Evolutionary conservation across 2,888 invertebrate species (phyloP), one percentile per base, ranked within the genome.

Genomic region (Phortica okadai): DNA sequence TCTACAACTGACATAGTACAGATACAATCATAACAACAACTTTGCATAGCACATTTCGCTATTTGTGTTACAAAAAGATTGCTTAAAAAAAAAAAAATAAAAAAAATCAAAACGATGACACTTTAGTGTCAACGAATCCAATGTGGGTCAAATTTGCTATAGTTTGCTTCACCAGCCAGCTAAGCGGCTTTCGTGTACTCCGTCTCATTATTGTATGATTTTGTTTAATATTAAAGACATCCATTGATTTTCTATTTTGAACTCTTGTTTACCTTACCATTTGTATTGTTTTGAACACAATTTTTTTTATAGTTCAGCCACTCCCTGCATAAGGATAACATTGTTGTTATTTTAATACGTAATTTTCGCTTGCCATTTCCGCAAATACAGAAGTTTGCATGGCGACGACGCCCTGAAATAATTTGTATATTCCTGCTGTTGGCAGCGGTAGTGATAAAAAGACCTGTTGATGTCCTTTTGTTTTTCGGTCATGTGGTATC

Each of bases 81-180:
- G 59, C 59, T 16, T 10, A 16, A 10, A 59, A 2, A 21, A 21
- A 10, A 21, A 59, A 2, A 21, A 21, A 10, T 2, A 59, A 59
- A 59, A 16, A 59, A 50, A 50, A 59, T 11, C 50, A 74, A 74
- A 64, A 56, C 56, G 56, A 10, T 11, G 56, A 64, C 74, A 21
- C 33, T 45, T 21, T 64, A 64, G 74, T 64, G 74, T 74, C 74
- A 74, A 54, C 45, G 44, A 64, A 74, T 64, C 64, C 64, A 74
- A 74, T 64, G 74, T 74, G 64, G 74, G 74, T 62, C 74, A 74
- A 21, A 73, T 67, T 69, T 16, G 45, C 50, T 50, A 6, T 21
- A 21, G 56, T 67, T 69, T 16, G 45, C 50, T 50, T 14, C 50
- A 50, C 21, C 11, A 21, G 16, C 21, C 11, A 21, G 16, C 16